Evolutionary conservation across 2,797 vertebrate genomes (phyloP).

Genomic region (Enteromius paludinosus): DNA sequence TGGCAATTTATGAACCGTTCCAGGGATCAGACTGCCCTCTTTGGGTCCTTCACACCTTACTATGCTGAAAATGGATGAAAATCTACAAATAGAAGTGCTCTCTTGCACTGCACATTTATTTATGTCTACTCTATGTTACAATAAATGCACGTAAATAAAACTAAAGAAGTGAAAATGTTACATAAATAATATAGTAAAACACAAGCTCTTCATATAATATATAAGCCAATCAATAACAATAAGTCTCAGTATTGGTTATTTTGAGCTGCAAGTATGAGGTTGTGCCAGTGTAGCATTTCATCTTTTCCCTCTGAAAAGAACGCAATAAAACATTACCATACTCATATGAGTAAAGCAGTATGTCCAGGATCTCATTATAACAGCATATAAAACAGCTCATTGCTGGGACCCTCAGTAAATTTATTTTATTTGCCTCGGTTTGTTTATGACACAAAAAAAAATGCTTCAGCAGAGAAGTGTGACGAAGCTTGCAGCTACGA

Average conservation of each 20-base stretch:
- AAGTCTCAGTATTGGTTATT: background rate
- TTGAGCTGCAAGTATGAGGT: background rate
- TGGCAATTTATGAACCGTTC: background rate
- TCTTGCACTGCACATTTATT: background rate
- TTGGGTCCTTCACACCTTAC: background rate
- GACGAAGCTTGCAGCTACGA: background rate
- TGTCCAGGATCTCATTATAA: slow-evolving; percentile 14
- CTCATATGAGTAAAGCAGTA: slow-evolving; percentile 21
- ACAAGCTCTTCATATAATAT: background rate
- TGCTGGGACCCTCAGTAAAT: slow-evolving; percentile 13
- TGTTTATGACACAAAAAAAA: slow-evolving; percentile 4
- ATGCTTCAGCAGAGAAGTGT: background rate
- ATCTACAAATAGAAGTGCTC: background rate
- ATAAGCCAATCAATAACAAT: background rate
- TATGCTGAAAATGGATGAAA: background rate
- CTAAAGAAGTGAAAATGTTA: background rate
- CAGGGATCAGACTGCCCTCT: background rate
- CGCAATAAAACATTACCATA: slow-evolving; percentile 38
- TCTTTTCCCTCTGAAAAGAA: slow-evolving; percentile 20
- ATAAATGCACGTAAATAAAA: background rate
- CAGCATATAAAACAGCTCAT: background rate
- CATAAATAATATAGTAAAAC: background rate
- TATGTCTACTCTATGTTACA: background rate
- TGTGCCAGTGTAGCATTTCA: background rate
- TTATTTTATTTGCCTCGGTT: background rate